A percentile compares a stretch with the other conserved stretches of the same genome.
Conservation (phyloP, 2,888 invertebrate genomes). For the Synanthedon myopaeformis region DNA sequence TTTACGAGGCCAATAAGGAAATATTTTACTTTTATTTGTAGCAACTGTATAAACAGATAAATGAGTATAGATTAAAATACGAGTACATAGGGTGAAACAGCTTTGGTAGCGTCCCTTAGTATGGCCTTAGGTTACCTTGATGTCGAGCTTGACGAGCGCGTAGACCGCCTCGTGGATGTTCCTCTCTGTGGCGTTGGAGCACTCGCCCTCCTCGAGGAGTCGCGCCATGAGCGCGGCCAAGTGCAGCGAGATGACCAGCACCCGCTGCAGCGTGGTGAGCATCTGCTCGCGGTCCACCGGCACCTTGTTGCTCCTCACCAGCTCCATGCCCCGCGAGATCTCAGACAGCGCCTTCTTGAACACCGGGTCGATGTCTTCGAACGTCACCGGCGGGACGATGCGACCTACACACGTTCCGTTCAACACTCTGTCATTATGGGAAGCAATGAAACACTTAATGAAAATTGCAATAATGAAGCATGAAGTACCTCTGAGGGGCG, state of each 20-base stretch:
- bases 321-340: conserved; percentile 74
- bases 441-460: too few relatives aligned
- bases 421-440: too few relatives aligned
- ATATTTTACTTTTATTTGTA: background rate
- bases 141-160: conserved; percentile 79
- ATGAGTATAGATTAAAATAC: background rate
- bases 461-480: background rate
- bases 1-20: background rate
- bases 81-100: too few relatives aligned
- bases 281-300: conserved; percentile 79
- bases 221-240: conserved; percentile 82
- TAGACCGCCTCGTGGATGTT: conserved; percentile 81
- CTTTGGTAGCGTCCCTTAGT: too few relatives aligned
- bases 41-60: background rate
- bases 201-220: conserved; percentile 69
- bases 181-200: conserved; percentile 57
- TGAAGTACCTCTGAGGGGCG: conserved; percentile 68
- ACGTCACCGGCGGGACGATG: conserved; percentile 83
- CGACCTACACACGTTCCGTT: conserved; percentile 51
- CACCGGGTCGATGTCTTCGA: conserved; percentile 85
- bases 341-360: conserved; percentile 85
- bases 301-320: conserved; percentile 66
- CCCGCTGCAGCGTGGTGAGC: conserved; percentile 79
- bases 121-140: conserved; percentile 53
- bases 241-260: conserved; percentile 88